Conservation (phyloP, 2,888 invertebrate genomes). For the Pandemis corylana region DNA sequence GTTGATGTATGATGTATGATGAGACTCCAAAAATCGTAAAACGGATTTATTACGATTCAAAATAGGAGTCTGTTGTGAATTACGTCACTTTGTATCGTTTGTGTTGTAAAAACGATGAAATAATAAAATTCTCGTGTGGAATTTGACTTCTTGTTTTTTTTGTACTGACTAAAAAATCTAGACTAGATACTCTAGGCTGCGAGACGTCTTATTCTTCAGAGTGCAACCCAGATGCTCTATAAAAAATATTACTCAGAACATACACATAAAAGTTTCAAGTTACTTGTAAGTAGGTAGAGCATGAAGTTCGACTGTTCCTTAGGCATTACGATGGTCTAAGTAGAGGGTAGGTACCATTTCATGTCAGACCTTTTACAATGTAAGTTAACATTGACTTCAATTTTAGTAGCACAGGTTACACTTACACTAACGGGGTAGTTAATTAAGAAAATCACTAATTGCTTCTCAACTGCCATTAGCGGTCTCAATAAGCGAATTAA, state of each 20-base stretch:
- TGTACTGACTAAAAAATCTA: neutral
- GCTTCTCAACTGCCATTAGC: conserved; percentile 48
- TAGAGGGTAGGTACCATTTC: neutral
- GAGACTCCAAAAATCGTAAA: neutral
- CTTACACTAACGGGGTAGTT: conserved; percentile 38
- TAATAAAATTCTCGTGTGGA: conserved; percentile 11
- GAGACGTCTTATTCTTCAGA: no score
- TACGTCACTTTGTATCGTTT: neutral
- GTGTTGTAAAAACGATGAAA: conserved; percentile 3
- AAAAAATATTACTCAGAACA: no score
- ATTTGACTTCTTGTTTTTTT: neutral
- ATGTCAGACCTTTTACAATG: neutral
- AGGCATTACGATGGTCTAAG: no score
- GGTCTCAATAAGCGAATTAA: conserved; percentile 60
- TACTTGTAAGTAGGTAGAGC: no score
- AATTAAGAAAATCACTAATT: conserved; percentile 50
- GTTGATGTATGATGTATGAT: neutral
- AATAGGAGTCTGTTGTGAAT: neutral
- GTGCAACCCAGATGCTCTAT: no score
- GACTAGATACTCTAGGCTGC: no score
- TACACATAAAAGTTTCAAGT: no score
- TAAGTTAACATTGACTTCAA: neutral
- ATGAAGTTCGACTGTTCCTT: no score
- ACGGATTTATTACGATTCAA: neutral
- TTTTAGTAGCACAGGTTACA: conserved; percentile 10